A percentile compares a stretch with the other conserved stretches of the same genome.
phyloP scores from a whole-genome alignment of 2,113 vertebrate genomes.

The Calypte anna region DNA sequence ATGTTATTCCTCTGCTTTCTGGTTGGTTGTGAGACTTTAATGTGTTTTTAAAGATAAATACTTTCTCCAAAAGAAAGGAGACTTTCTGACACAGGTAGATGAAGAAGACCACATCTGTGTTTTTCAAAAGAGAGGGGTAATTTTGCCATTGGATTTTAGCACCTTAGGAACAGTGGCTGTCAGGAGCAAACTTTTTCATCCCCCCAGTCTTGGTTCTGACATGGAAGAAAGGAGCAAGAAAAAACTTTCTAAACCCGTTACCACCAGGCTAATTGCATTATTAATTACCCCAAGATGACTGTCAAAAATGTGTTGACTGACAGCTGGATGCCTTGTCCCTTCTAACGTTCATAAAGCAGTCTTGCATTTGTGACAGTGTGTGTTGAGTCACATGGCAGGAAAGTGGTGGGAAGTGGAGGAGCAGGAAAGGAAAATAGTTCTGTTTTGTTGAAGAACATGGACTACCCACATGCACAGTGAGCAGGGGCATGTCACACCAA shows the following conservation, averaged over 20 bases:
- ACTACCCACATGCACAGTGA: neutral
- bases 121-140: neutral
- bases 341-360: neutral
- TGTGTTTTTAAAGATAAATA: neutral
- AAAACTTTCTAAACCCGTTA: neutral
- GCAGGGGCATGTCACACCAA: neutral
- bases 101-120: rapidly evolving
- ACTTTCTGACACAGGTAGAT: neutral
- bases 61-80: neutral
- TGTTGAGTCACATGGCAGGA: neutral
- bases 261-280: neutral
- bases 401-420: neutral
- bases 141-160: neutral
- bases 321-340: neutral
- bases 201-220: neutral
- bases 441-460: neutral
- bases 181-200: neutral
- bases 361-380: neutral
- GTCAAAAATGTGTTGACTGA: neutral
- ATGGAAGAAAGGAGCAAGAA: neutral
- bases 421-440: neutral
- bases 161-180: neutral
- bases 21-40: neutral
- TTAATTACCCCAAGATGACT: neutral
- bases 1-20: neutral